Percentiles rank a stretch among this genome's conserved stretches.
Evolutionary conservation across 2,797 vertebrate species (phyloP).

Genomic region (Remorina albescens): DNA sequence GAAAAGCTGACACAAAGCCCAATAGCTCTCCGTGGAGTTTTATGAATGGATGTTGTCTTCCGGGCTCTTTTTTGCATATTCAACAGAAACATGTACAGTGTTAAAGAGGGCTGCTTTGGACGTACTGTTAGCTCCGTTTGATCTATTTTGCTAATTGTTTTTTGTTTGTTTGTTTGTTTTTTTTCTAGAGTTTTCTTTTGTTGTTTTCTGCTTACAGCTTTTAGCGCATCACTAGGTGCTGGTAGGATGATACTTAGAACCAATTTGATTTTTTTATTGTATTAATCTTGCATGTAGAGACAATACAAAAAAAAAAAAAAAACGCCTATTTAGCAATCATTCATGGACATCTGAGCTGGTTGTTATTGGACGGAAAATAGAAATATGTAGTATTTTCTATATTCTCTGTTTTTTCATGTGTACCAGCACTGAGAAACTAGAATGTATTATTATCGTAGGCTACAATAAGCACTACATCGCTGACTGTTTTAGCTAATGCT

Average conservation of each 20-base stretch:
- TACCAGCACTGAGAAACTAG: constrained; percentile 89
- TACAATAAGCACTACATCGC: constrained; percentile 88
- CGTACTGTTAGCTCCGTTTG: constrained; percentile 80
- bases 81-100: constrained; percentile 80
- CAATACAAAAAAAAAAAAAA: constrained; percentile 76
- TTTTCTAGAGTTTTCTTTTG: constrained; percentile 30
- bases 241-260: constrained; percentile 81
- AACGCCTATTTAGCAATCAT: constrained; percentile 83
- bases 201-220: constrained; percentile 80
- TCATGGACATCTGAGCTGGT: constrained; percentile 82
- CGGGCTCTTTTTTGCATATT: constrained; percentile 77
- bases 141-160: background rate
- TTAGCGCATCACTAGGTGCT: constrained; percentile 84
- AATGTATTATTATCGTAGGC: constrained; percentile 89
- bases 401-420: constrained; percentile 86
- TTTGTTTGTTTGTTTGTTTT: constrained; percentile 14
- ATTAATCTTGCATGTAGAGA: constrained; percentile 87
- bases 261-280: constrained; percentile 78
- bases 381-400: constrained; percentile 85
- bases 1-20: constrained; percentile 48
- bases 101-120: constrained; percentile 87
- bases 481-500: constrained; percentile 87
- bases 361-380: constrained; percentile 81
- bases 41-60: constrained; percentile 80
- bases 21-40: constrained; percentile 65